Evolutionary conservation across 2,888 invertebrate species (phyloP).

Genomic region (Apamea anceps): DNA sequence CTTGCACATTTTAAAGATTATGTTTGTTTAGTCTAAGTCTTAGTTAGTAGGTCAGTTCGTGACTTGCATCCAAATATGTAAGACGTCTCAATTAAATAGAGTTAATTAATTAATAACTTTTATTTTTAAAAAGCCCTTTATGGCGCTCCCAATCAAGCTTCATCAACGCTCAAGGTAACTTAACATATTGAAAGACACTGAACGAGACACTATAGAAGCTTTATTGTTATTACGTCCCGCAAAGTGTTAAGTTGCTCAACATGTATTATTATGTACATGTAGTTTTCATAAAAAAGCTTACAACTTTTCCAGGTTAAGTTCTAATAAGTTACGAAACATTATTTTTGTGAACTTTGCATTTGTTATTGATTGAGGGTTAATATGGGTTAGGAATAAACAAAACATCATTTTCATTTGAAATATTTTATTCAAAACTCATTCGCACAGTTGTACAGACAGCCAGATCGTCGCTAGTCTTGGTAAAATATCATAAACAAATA

Average conservation of each 20-base stretch:
- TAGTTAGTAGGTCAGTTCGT: too few relatives aligned
- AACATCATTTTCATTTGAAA: conserved; percentile 78
- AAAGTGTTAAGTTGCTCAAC: neutral
- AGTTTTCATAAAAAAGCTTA: neutral
- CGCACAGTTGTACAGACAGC: conserved; percentile 85
- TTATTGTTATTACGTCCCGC: too few relatives aligned
- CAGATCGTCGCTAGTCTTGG: conserved; percentile 81
- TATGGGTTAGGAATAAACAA: conserved; percentile 21
- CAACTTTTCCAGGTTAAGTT: neutral
- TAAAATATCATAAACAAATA: conserved; percentile 82
- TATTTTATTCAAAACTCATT: conserved; percentile 88
- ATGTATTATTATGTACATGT: neutral
- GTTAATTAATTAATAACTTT: too few relatives aligned
- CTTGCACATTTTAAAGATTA: too few relatives aligned
- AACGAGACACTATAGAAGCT: too few relatives aligned
- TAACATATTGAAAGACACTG: too few relatives aligned
- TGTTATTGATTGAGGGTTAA: conserved; percentile 3
- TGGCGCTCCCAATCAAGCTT: neutral
- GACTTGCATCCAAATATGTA: too few relatives aligned
- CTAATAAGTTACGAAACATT: neutral
- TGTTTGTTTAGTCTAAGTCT: too few relatives aligned
- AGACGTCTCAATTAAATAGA: too few relatives aligned
- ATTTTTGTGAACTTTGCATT: neutral
- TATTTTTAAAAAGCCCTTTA: too few relatives aligned
- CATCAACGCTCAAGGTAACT: neutral